Evolutionary conservation across 2,797 vertebrate genomes (phyloP).

Genomic region (Columba guinea): DNA sequence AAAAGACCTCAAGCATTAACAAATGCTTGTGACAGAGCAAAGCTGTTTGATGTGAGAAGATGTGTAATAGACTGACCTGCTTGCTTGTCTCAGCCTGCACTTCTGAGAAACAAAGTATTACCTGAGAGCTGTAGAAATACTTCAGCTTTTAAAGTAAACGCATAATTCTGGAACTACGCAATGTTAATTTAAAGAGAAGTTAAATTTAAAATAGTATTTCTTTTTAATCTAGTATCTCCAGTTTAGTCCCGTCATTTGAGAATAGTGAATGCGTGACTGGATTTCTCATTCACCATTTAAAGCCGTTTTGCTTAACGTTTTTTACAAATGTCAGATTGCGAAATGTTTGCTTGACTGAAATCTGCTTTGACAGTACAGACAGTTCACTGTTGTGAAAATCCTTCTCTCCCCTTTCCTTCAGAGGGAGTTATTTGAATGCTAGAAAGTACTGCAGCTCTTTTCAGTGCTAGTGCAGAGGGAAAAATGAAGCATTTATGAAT

Average conservation of each 20-base stretch:
- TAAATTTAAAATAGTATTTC: neutral
- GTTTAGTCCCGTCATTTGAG: neutral
- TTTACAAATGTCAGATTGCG: neutral
- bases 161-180: neutral
- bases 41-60: neutral
- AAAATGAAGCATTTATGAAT: neutral
- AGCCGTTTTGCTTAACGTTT: neutral
- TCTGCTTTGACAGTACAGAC: neutral
- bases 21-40: neutral
- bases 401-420: neutral
- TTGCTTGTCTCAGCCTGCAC: neutral
- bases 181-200: neutral
- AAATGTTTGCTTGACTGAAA: neutral
- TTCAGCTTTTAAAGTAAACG: neutral
- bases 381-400: neutral
- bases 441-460: neutral
- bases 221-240: neutral
- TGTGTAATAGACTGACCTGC: neutral
- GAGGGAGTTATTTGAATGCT: neutral
- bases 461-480: neutral
- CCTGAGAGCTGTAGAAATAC: neutral
- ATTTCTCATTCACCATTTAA: neutral
- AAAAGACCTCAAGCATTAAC: neutral
- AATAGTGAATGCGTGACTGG: neutral
- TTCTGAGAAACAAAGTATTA: neutral